Percentiles rank a stretch among this genome's conserved stretches.
phyloP scores from a whole-genome alignment of 2,797 vertebrate genomes.

The Morelia viridis region DNA sequence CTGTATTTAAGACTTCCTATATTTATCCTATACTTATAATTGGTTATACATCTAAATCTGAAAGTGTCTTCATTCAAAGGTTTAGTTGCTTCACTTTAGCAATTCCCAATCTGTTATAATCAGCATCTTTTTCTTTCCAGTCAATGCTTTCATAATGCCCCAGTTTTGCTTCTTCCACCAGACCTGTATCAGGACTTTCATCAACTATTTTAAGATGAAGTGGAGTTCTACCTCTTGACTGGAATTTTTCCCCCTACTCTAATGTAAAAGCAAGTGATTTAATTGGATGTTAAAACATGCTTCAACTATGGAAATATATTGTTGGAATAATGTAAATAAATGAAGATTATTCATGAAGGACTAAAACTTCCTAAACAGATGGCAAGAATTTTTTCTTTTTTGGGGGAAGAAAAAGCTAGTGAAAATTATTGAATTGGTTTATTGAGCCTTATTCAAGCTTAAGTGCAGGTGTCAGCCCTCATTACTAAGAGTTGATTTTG shows the following conservation, averaged over 20 bases:
- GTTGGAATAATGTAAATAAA: slow-evolving; percentile 24
- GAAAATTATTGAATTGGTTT: neutral
- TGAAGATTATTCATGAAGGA: neutral
- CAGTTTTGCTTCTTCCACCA: neutral
- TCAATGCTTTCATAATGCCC: neutral
- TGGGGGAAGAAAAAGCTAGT: slow-evolving; percentile 5
- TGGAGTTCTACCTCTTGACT: neutral
- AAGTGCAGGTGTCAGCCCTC: neutral
- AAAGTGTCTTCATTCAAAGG: no score
- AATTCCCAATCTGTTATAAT: no score
- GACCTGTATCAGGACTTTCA: slow-evolving; percentile 21
- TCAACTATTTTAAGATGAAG: neutral
- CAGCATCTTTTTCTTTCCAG: neutral
- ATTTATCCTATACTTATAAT: neutral
- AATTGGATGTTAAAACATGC: slow-evolving; percentile 19
- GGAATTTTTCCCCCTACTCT: neutral
- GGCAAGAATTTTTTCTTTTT: slow-evolving; percentile 5
- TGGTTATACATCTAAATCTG: neutral
- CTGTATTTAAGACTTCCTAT: neutral
- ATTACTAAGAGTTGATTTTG: neutral
- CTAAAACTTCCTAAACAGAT: slow-evolving; percentile 4
- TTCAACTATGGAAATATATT: slow-evolving; percentile 21
- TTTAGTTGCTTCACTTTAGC: no score
- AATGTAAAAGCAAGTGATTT: neutral
- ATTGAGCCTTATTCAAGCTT: slow-evolving; percentile 2